phyloP scores from a whole-genome alignment of 2,888 invertebrate species.

The Entomobrya proxima region DNA sequence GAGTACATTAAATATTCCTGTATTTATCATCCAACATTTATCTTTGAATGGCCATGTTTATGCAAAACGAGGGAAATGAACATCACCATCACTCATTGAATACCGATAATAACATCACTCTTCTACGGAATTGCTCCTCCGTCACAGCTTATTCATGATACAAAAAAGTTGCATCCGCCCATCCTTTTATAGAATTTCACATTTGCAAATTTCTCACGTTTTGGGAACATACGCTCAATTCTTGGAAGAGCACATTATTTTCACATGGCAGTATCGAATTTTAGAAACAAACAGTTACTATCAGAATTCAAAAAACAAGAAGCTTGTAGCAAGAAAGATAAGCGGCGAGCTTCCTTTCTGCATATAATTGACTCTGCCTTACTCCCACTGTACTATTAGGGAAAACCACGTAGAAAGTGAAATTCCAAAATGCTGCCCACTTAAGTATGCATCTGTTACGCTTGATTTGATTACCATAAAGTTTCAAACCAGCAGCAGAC shows the following conservation, averaged over 20 bases:
- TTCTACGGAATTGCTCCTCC: background rate
- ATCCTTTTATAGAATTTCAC: background rate
- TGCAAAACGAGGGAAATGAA: background rate
- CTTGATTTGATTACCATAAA: constrained; percentile 32
- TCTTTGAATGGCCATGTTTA: background rate
- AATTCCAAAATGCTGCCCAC: background rate
- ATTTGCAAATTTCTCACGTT: background rate
- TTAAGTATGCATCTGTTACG: background rate
- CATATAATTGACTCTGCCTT: background rate
- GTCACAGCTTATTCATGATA: background rate
- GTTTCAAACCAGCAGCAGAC: background rate
- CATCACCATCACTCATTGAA: background rate
- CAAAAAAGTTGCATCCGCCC: background rate
- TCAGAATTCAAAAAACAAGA: background rate
- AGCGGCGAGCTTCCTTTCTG: background rate
- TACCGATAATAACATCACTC: background rate
- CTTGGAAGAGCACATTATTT: background rate
- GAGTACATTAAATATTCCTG: background rate
- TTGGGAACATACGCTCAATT: background rate
- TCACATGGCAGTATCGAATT: background rate
- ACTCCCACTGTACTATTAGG: background rate
- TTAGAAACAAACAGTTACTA: background rate
- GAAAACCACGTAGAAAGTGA: background rate
- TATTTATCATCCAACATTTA: background rate
- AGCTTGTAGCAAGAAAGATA: background rate